Evolutionary conservation across 2,888 invertebrate genomes (phyloP).

Genomic region (Adineta ricciae): DNA sequence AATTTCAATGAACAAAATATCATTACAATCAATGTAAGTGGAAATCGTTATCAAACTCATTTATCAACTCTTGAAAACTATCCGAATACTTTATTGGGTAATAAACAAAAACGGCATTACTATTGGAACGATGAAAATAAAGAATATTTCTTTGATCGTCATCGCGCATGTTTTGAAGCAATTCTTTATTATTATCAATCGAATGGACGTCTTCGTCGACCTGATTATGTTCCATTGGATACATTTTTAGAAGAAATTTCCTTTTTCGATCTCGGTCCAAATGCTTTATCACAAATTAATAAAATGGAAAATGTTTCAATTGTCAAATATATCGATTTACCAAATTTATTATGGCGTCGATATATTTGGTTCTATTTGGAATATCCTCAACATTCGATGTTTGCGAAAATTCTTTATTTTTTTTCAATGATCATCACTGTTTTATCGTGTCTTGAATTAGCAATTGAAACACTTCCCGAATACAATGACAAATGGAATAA

Average conservation of each 20-base stretch:
- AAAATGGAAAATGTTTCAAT: too few relatives aligned
- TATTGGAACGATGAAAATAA: conserved; percentile 42
- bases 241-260: conserved; percentile 51
- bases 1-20: neutral
- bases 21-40: conserved; percentile 41
- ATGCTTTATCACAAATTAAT: conserved; percentile 36
- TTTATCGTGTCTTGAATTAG: neutral
- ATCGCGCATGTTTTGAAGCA: too few relatives aligned
- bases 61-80: conserved; percentile 44
- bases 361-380: too few relatives aligned
- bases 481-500: conserved; percentile 31
- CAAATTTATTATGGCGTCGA: too few relatives aligned
- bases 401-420: neutral
- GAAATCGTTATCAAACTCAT: conserved; percentile 47
- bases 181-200: conserved; percentile 39
- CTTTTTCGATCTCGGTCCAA: conserved; percentile 50
- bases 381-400: neutral
- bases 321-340: too few relatives aligned
- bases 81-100: conserved; percentile 45
- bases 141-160: conserved; percentile 44
- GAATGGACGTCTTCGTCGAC: conserved; percentile 49
- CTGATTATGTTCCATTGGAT: conserved; percentile 51
- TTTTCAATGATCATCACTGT: neutral
- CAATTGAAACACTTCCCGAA: neutral
- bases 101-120: conserved; percentile 39